phyloP scores from a whole-genome alignment of 2,888 invertebrate genomes.

The Ariolimax columbianus region DNA sequence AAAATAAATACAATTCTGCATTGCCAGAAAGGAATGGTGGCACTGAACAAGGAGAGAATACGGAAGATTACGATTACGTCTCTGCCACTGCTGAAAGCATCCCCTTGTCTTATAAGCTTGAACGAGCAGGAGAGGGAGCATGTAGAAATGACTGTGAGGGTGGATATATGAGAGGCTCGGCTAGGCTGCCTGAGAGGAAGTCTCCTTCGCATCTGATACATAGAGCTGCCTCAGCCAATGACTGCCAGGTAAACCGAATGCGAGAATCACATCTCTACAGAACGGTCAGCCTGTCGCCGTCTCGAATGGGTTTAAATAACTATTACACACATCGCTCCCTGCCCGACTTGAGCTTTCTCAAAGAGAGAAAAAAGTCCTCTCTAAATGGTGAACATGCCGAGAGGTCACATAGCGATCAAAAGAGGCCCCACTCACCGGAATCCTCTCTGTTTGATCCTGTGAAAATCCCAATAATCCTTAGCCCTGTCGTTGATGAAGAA shows the following conservation, averaged over 20 bases:
- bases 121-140: neutral
- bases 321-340: constrained; percentile 69
- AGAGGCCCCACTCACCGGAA: constrained; percentile 39
- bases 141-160: neutral
- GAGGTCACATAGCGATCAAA: neutral
- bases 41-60: neutral
- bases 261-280: constrained; percentile 40
- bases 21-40: neutral
- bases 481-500: constrained; percentile 55
- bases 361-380: constrained; percentile 31
- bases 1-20: neutral
- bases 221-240: constrained; percentile 51
- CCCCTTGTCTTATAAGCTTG: neutral
- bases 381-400: neutral
- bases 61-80: neutral
- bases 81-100: neutral
- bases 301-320: constrained; percentile 60
- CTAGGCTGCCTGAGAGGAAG: neutral
- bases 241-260: constrained; percentile 17
- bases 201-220: constrained; percentile 38
- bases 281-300: constrained; percentile 57
- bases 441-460: constrained; percentile 69
- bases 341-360: constrained; percentile 70
- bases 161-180: constrained; percentile 11
- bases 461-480: constrained; percentile 60